These are phyloP conservation scores for Drosophila baimaii DNA, from an alignment of 1,140 invertebrate genomes.

Conservation along the genomic window DNA sequence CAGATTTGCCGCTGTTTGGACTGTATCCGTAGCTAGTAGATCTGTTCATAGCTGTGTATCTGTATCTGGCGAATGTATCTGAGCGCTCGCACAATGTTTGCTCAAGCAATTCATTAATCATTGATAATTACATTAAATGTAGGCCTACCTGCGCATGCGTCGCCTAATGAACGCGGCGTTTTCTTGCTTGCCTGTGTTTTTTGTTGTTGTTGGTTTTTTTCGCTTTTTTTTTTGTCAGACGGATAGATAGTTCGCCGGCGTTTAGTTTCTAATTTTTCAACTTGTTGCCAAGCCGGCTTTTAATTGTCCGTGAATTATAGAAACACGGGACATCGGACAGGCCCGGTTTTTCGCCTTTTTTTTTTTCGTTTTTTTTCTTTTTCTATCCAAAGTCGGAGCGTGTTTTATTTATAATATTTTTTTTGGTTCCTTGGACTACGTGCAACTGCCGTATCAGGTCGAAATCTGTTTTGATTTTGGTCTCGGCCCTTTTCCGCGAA, in stretches of 20 bases:
- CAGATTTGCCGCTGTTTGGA: slow-evolving; percentile 37
- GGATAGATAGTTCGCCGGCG: slow-evolving; percentile 51
- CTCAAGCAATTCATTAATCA: slow-evolving; percentile 79
- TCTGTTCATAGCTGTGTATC: slow-evolving; percentile 4
- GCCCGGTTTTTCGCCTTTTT: slow-evolving; percentile 31
- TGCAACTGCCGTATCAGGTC: slow-evolving; percentile 55
- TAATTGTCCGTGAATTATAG: slow-evolving; percentile 79
- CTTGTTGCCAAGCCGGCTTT: slow-evolving; percentile 69
- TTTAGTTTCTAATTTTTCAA: slow-evolving; percentile 65
- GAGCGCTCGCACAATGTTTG: slow-evolving; percentile 65
- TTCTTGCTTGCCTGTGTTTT: slow-evolving; percentile 3
- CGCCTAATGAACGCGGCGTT: slow-evolving; percentile 51
- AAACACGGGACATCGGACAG: slow-evolving; percentile 58
- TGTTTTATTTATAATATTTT: slow-evolving; percentile 15
- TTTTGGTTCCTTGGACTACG: slow-evolving; percentile 46
- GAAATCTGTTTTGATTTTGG: slow-evolving; percentile 35
- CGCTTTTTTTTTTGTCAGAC: neutral
- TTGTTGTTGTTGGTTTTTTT: neutral
- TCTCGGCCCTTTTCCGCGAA: slow-evolving; percentile 54
- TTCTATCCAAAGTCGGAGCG: slow-evolving; percentile 12
- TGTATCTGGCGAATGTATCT: slow-evolving; percentile 23
- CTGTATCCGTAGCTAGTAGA: slow-evolving; percentile 1
- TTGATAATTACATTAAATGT: slow-evolving; percentile 82
- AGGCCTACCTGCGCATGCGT: slow-evolving; percentile 65
- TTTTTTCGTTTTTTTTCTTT: slow-evolving; percentile 5